These are phyloP conservation scores for Hoplodrina ambigua DNA, from an alignment of 2,888 invertebrate genomes.

Conservation along the genomic window DNA sequence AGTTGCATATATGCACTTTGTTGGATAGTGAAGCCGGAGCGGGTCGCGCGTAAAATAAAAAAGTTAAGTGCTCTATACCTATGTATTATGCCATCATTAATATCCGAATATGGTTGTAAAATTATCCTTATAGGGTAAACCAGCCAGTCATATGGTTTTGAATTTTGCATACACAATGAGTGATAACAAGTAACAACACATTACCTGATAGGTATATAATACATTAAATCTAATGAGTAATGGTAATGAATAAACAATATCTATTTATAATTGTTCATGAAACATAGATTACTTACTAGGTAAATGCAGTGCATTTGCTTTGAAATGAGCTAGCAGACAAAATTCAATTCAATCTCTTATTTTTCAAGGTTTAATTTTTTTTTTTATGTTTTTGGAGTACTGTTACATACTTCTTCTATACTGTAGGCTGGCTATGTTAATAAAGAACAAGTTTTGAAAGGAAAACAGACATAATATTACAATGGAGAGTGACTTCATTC, in stretches of 20 bases:
- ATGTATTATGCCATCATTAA: not conserved
- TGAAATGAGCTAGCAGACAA: not conserved
- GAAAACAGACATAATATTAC: too few species aligned
- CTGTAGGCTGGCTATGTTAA: too few species aligned
- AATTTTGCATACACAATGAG: conserved; percentile 23
- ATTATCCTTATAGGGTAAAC: conserved; percentile 12
- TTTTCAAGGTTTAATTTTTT: too few species aligned
- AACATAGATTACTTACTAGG: not conserved
- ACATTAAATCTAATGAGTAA: conserved; percentile 17
- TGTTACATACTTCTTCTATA: too few species aligned
- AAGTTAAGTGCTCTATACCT: not conserved
- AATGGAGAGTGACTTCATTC: too few species aligned
- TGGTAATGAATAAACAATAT: conserved; percentile 11
- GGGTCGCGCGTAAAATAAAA: too few species aligned
- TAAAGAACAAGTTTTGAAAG: too few species aligned
- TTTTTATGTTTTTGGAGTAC: too few species aligned
- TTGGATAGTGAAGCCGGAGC: too few species aligned
- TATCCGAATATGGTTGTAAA: not conserved
- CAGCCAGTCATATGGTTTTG: not conserved
- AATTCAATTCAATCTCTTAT: too few species aligned
- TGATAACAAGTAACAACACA: conserved; percentile 15
- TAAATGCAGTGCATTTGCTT: not conserved
- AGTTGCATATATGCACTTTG: too few species aligned
- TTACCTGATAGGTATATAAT: conserved; percentile 7
- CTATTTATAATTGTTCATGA: too few species aligned